phyloP scores from a whole-genome alignment of 2,113 vertebrate species.

The Gymnobelideus leadbeateri region DNA sequence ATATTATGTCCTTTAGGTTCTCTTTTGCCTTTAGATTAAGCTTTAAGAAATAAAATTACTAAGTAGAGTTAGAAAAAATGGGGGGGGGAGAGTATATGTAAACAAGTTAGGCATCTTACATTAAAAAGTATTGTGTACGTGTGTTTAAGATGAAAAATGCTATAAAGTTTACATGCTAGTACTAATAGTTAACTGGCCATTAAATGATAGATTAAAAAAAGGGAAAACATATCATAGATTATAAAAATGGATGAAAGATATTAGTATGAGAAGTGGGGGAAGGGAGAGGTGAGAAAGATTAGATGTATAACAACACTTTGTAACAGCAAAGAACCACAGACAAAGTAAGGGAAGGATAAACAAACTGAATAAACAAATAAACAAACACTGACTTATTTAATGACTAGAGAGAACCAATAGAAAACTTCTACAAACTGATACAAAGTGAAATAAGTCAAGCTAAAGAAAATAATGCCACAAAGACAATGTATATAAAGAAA shows the following conservation, averaged over 20 bases:
- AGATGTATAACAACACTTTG: neutral
- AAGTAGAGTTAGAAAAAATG: conserved; percentile 18
- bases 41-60: conserved; percentile 60
- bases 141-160: conserved; percentile 40
- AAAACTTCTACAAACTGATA: neutral
- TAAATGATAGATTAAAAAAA: neutral
- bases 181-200: neutral
- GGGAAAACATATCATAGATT: neutral
- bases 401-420: neutral
- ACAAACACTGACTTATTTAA: neutral
- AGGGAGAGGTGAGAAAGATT: neutral
- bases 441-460: neutral
- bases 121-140: conserved; percentile 17
- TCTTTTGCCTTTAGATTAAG: conserved; percentile 1
- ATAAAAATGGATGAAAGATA: conserved; percentile 26
- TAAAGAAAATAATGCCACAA: neutral
- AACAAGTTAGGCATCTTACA: neutral
- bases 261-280: neutral
- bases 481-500: neutral
- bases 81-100: conserved; percentile 28
- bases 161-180: conserved; percentile 11
- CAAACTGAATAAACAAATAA: neutral
- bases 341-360: neutral
- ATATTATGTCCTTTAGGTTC: conserved; percentile 7
- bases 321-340: neutral